A percentile compares a stretch with the other conserved stretches of the same genome.
phyloP scores from a whole-genome alignment of 2,797 vertebrate genomes.

The Oreochromis mossambicus region DNA sequence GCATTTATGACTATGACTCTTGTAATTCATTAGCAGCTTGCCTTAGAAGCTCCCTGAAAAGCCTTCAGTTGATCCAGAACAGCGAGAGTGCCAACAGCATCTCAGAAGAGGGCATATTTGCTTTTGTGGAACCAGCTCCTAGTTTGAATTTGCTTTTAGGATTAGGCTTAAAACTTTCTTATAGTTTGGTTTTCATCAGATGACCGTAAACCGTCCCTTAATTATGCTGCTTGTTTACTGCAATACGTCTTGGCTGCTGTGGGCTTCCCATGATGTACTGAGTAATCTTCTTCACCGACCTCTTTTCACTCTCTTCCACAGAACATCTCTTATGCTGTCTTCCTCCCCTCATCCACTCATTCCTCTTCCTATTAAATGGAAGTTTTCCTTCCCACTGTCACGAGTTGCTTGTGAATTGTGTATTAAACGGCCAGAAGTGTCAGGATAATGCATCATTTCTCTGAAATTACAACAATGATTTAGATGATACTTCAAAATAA shows the following conservation, averaged over 20 bases:
- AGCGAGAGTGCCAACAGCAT: not conserved
- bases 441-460: not conserved
- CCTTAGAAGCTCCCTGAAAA: not conserved
- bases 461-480: no score
- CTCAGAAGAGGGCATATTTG: not conserved
- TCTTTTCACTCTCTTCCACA: not conserved
- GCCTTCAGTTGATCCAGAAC: not conserved
- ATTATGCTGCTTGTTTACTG: not conserved
- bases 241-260: fast-evolving
- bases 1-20: not conserved
- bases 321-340: not conserved
- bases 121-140: not conserved
- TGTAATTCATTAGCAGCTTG: not conserved
- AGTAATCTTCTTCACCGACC: not conserved
- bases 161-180: not conserved
- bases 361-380: not conserved
- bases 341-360: not conserved
- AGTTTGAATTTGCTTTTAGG: not conserved
- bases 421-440: not conserved
- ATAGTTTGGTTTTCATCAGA: not conserved
- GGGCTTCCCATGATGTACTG: not conserved
- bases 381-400: not conserved
- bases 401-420: fast-evolving
- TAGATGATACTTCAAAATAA: no score
- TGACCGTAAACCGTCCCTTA: not conserved